Evolutionary conservation across 2,888 invertebrate species (phyloP), one percentile per base, ranked within the genome.

Genomic region (Diplolepis rosae): DNA sequence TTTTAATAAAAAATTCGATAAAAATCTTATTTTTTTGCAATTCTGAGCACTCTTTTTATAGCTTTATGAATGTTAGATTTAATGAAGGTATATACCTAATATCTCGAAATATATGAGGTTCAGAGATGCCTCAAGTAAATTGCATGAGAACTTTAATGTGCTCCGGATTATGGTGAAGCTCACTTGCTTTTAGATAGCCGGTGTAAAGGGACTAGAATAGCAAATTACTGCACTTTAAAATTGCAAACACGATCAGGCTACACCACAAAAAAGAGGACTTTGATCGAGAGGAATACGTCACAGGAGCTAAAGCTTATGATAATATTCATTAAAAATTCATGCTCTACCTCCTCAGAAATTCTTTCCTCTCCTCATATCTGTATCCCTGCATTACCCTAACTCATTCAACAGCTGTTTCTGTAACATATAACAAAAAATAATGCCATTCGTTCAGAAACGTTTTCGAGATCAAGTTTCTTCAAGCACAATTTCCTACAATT

Each of bases 171-270:
- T 61, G 61, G 61, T 61, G 24, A 61, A 61, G 61, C 61, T 39
- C 61, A 61, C 61, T 61, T 61, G 61, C 61, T 61, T 61, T 61
- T 61, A 61, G 39, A 61, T 61, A 35, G 61, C 39, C 61, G 39
- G 22, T 61, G 61, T 61, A 61, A 39, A 61, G 39, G 39, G n/a
- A 61, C 54, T 35, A 61, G 39, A 61, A 61, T 61, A 24, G 39
- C 9, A 9, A 61, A 27, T 61, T 61, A 61, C 61, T 11, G 35
- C 15, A 39, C 35, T 61, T 61, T 39, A 61, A 61, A 24, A 61
- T 39, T 61, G 24, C 24, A 61, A 61, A 61, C 61, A 61, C 61
- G 61, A 61, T 61, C 61, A 7, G 39, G 61, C n/a, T 61, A 24
- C 39, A 32, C 18, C 15, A 54, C 22, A 35, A 61, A 61, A 61